Percentiles rank a stretch among this genome's conserved stretches.
Evolutionary conservation across 2,113 vertebrate species (phyloP).

Genomic region (Garra rufa): DNA sequence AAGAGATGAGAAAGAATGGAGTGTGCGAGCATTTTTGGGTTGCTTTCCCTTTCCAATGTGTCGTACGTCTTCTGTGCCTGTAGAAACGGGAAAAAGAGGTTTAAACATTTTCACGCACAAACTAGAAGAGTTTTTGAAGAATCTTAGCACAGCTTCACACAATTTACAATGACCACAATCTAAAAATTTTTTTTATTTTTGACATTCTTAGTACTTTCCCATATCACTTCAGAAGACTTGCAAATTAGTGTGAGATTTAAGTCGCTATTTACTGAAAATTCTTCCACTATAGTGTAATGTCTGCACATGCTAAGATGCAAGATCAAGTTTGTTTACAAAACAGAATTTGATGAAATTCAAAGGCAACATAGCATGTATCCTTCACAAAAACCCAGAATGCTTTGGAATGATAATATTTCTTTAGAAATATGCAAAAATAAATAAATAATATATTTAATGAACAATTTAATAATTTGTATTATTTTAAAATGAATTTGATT

Average conservation of each 20-base stretch:
- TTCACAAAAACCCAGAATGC: too few relatives aligned
- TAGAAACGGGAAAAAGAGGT: slow-evolving; percentile 61
- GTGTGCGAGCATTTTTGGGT: slow-evolving; percentile 77
- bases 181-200: background rate
- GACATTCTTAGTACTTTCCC: too few relatives aligned
- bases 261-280: background rate
- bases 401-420: too few relatives aligned
- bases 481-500: too few relatives aligned
- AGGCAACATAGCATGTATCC: background rate
- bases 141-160: background rate
- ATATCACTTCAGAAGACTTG: too few relatives aligned
- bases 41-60: slow-evolving; percentile 71
- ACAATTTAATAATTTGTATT: too few relatives aligned
- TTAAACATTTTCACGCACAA: slow-evolving; percentile 19
- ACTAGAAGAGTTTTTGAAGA: too few relatives aligned
- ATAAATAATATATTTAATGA: too few relatives aligned
- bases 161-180: background rate
- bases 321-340: background rate
- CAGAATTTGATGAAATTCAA: background rate
- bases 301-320: too few relatives aligned
- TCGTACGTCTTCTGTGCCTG: slow-evolving; percentile 70
- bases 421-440: background rate
- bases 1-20: slow-evolving; percentile 64
- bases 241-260: background rate
- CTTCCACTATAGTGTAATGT: too few relatives aligned